These are phyloP conservation scores for Rostratula benghalensis DNA, from an alignment of 2,113 vertebrate genomes.

Conservation along the genomic window DNA sequence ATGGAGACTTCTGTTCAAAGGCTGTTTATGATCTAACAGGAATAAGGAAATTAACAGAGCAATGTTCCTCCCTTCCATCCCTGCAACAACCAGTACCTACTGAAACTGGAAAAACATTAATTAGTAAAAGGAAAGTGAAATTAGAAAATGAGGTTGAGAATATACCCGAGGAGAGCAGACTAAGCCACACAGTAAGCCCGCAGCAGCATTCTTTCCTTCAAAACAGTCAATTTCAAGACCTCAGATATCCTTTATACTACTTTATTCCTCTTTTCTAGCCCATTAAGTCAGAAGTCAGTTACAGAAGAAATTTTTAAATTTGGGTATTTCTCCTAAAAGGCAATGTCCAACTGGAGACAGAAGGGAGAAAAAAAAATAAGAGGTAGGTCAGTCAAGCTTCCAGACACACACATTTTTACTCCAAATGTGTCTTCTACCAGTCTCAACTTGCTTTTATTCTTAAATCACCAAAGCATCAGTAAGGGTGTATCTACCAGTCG, in stretches of 20 bases:
- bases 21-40: background rate
- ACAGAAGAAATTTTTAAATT: background rate
- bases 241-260: background rate
- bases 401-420: background rate
- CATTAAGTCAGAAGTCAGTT: background rate
- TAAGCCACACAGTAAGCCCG: background rate
- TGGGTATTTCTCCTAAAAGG: background rate
- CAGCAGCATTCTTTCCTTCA: background rate
- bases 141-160: background rate
- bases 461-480: background rate
- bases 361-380: accelerated
- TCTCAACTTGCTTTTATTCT: background rate
- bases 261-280: background rate
- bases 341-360: background rate
- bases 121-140: background rate
- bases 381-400: background rate
- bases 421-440: background rate
- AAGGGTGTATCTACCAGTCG: background rate
- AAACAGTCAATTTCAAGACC: background rate
- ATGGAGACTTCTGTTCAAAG: background rate
- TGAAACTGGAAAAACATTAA: background rate
- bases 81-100: background rate
- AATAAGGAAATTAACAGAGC: background rate
- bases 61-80: background rate
- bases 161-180: background rate